phyloP scores from a whole-genome alignment of 2,113 vertebrate genomes.

The Coptodon rendalli region DNA sequence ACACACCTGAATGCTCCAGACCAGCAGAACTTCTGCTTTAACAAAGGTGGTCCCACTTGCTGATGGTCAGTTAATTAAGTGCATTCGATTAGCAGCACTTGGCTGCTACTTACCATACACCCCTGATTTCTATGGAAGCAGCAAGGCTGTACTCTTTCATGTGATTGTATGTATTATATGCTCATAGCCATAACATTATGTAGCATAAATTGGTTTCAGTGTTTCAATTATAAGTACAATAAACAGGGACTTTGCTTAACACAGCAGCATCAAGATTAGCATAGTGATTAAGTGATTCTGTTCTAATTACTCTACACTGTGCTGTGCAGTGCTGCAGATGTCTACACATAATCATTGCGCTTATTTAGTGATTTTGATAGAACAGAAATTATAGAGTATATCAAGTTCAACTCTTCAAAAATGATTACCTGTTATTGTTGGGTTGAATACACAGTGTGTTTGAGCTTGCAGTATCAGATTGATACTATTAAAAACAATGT shows the following conservation, averaged over 20 bases:
- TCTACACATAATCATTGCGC: background rate
- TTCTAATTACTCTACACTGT: background rate
- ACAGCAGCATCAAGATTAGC: background rate
- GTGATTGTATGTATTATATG: background rate
- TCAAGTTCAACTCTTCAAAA: background rate
- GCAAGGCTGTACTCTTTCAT: background rate
- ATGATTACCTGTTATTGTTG: background rate
- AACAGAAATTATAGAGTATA: background rate
- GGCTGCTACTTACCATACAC: background rate
- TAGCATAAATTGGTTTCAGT: background rate
- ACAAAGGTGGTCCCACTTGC: background rate
- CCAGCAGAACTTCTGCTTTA: background rate
- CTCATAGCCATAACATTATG: background rate
- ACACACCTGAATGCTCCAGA: background rate
- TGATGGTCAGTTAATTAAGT: background rate
- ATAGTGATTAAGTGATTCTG: slow-evolving; percentile 14
- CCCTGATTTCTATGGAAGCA: background rate
- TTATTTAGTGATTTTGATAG: background rate
- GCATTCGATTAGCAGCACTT: background rate
- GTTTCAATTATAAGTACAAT: background rate
- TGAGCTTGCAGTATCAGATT: background rate
- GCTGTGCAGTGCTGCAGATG: background rate
- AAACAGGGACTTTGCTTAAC: background rate
- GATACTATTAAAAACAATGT: background rate
- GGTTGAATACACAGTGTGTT: background rate